phyloP scores from a whole-genome alignment of 2,888 invertebrate genomes.

The Erebia palarica region DNA sequence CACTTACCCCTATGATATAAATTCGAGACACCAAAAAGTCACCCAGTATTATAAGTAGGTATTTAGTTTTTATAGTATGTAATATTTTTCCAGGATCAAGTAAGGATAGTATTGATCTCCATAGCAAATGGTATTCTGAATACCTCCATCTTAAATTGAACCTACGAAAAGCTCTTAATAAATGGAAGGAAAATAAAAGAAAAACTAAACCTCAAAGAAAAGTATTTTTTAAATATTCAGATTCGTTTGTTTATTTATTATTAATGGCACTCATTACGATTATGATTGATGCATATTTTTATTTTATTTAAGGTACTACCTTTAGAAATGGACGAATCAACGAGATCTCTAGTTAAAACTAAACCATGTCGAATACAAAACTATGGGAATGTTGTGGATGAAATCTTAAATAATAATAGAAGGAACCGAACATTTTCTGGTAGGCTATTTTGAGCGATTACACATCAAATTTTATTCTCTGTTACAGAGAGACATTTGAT shows the following conservation, averaged over 20 bases:
- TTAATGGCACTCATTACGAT: not conserved
- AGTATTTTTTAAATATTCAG: not conserved
- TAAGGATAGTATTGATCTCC: slow-evolving; percentile 52
- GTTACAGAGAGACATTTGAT: too few species aligned
- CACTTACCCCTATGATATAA: too few species aligned
- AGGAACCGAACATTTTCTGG: slow-evolving; percentile 24
- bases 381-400: not conserved
- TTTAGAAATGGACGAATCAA: not conserved
- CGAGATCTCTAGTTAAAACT: not conserved
- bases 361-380: slow-evolving; percentile 1
- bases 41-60: too few species aligned
- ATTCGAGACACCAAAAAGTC: too few species aligned
- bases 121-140: slow-evolving; percentile 66
- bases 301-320: not conserved
- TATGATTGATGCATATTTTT: not conserved
- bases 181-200: slow-evolving; percentile 62
- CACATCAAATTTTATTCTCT: not conserved
- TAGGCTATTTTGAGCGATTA: not conserved
- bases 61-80: not conserved
- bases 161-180: slow-evolving; percentile 65
- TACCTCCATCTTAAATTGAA: slow-evolving; percentile 58
- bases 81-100: slow-evolving; percentile 47
- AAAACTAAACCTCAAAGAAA: slow-evolving; percentile 45
- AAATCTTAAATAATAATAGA: not conserved
- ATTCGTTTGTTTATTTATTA: not conserved